A percentile compares a stretch with the other conserved stretches of the same genome.
phyloP scores from a whole-genome alignment of 2,888 invertebrate genomes.

The Cantharis nigra region DNA sequence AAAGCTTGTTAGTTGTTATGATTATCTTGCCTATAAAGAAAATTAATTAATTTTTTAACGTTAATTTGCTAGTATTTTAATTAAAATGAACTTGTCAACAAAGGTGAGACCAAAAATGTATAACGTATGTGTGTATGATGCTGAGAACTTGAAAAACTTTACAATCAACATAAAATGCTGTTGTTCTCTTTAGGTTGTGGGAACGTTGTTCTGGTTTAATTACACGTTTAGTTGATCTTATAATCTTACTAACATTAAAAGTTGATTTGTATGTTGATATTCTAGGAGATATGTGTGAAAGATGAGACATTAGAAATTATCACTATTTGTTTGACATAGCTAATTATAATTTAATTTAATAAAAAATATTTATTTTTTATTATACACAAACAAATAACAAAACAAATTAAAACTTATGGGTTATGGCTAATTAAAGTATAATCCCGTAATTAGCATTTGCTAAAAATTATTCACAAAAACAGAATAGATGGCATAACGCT shows the following conservation, averaged over 20 bases:
- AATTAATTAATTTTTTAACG: background rate
- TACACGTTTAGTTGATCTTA: background rate
- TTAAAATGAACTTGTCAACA: constrained; percentile 1
- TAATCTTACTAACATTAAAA: background rate
- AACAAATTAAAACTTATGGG: too few species aligned
- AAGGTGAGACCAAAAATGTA: background rate
- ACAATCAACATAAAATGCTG: background rate
- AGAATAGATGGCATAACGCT: too few species aligned
- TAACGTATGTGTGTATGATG: background rate
- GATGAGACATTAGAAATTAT: background rate
- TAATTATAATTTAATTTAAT: too few species aligned
- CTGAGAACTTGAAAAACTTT: background rate
- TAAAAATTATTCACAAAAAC: too few species aligned
- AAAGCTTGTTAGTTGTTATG: background rate
- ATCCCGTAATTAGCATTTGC: too few species aligned
- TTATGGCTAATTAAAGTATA: too few species aligned
- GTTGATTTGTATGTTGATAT: background rate
- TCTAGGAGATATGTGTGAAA: background rate
- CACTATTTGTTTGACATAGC: background rate
- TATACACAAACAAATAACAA: too few species aligned
- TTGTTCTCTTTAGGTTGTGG: background rate
- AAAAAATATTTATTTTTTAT: too few species aligned
- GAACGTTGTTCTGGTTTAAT: background rate
- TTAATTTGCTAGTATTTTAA: background rate
- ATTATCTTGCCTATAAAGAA: background rate